phyloP scores from a whole-genome alignment of 2,888 invertebrate genomes.

The Cheilosia vernalis region DNA sequence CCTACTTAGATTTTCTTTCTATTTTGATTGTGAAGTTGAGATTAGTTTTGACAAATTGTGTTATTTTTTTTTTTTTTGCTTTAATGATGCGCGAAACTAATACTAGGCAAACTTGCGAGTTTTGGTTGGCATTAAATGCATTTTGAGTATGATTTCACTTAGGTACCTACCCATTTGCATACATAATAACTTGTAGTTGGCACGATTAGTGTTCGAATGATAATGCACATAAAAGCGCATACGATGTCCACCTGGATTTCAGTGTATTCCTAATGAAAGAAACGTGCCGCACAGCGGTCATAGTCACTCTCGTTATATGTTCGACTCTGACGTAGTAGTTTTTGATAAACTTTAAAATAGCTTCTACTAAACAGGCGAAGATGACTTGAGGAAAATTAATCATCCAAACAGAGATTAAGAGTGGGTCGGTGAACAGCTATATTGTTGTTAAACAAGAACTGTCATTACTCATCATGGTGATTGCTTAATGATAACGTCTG shows the following conservation, averaged over 20 bases:
- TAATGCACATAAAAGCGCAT: background rate
- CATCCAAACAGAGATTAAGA: too few relatives aligned
- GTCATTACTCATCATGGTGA: too few relatives aligned
- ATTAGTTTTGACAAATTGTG: constrained; percentile 16
- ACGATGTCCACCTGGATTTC: background rate
- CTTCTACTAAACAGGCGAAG: background rate
- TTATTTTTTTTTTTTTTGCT: constrained; percentile 5
- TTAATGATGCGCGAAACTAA: constrained; percentile 1
- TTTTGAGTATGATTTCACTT: too few relatives aligned
- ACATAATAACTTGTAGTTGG: constrained; percentile 6
- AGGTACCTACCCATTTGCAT: background rate
- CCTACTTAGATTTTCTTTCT: background rate
- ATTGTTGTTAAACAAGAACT: too few relatives aligned
- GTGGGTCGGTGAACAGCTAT: too few relatives aligned
- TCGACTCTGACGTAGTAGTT: background rate
- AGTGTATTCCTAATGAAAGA: too few relatives aligned
- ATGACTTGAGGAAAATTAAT: background rate
- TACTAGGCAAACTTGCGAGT: constrained; percentile 6
- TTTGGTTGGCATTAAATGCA: background rate
- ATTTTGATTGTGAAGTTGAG: background rate
- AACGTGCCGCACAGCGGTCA: background rate
- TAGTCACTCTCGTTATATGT: background rate
- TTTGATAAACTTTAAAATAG: constrained; percentile 6
- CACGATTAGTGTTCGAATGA: background rate
- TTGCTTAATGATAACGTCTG: too few relatives aligned